Evolutionary conservation across 2,113 vertebrate species (phyloP), one percentile per base, ranked within the genome.

Genomic region (Himantopus leucocephalus): DNA sequence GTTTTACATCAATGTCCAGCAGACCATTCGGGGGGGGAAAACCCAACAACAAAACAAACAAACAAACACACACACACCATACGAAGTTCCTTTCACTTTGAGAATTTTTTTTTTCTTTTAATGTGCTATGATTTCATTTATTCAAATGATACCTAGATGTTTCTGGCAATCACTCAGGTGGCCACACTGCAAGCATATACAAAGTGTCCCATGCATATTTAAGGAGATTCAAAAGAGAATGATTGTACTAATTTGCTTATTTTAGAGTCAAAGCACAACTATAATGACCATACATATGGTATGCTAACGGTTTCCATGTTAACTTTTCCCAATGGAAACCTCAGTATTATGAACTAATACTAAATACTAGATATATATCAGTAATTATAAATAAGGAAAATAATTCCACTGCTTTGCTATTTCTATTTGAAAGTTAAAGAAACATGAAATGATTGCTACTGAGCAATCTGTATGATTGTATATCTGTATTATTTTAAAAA

Each of bases 401-500:
- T 37, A 50, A 73, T 79, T 48, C 10, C 9, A 62, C 8, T 6
- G 0, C 8, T 48, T 43, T 45, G 4, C 6, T 76, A 60, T 86
- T 86, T 84, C 41, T 48, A 23, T 72, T 55, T 64, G 32, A 68
- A 84, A 48, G 39, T 30, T 83, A 29, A 50, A 63, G 41, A 87
- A 81, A 59, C 0, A 1, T 34, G 1, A 63, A 92, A 84, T 30
- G 0, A 55, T 66, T 64, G 43, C 12, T 70, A n/a, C 20, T 82
- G 62, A 63, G 75, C 2, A 4, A 45, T 45, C 8, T 20, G 11
- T 10, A 72, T 41, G 30, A 45, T 45, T 45, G 18, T 45, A 19
- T 45, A 45, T 45, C 45, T 45, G 45, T 19, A 45, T 45, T 45
- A 45, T 45, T 18, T 19, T 18, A 45, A 60, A 39, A 19, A 39